Base-by-base conservation (phyloP, 2,888 invertebrate genomes). In the Hirudinaria manillensis region DNA sequence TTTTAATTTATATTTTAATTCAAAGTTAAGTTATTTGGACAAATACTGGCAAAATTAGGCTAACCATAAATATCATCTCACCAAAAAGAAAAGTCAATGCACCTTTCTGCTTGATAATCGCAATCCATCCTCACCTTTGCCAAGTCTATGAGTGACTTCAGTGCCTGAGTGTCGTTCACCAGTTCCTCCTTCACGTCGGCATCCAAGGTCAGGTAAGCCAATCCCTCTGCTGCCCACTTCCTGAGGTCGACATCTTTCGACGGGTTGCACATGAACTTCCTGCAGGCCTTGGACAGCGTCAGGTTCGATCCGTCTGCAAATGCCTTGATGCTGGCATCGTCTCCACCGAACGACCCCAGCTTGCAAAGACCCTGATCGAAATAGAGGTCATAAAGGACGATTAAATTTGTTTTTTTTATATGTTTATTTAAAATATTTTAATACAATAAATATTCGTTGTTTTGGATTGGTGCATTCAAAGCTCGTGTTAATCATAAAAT, bases 171-270 rank as follows among this genome's bases (percentile, higher is more conserved):
- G 83, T 99, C 97, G 83, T 93, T 92, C 68, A 94, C 90, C 56
- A 99, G 86, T 84, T 94, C 94, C 84, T 99, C 98, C 84, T 99
- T 99, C 0, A 99, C 95, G 85, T 99, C 98, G 16, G 96, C 99
- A 87, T 99, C 98, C 76, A 99, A 88, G 0, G 97, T 95, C 7
- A 99, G 88, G 83, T 97, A 99, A 0, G 97, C 95, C 6, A 99
- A 88, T 0, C 97, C 97, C 87, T 98, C 97, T 10, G 94, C 93
- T 0, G 97, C 95, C 96, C 97, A 98, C 82, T 93, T 92, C 70
- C 93, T 89, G 84, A 95, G 90, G 82, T 95, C 94, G 79, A 90
- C 89, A 82, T 96, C 92, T 72, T 93, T 93, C 10, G 90, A 89
- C 0, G 93, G 92, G 85, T 94, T 94, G 0, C 93, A 89, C 70